Evolutionary conservation across 2,113 vertebrate genomes (phyloP).

Genomic region (Pampusana beccarii): DNA sequence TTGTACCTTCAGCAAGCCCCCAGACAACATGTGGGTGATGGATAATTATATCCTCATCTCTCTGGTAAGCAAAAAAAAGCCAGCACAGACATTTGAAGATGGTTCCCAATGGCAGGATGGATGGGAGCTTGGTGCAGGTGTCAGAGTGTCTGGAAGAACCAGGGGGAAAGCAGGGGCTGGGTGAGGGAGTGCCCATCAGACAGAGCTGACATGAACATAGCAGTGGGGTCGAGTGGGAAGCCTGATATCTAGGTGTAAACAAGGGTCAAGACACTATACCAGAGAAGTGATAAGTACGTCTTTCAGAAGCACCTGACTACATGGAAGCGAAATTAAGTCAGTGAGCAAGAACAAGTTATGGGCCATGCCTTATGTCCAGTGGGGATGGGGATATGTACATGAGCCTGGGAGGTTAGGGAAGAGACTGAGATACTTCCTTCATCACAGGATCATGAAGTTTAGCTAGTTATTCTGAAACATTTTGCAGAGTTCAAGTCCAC

Average conservation of each 20-base stretch:
- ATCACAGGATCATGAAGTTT: background rate
- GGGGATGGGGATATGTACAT: background rate
- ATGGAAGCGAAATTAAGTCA: background rate
- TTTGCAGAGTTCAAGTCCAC: background rate
- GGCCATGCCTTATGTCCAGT: background rate
- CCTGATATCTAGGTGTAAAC: background rate
- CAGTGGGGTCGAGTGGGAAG: background rate
- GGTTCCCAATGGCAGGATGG: accelerated
- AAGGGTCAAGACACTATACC: background rate
- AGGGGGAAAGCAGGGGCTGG: background rate
- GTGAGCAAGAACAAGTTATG: background rate
- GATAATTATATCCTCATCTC: background rate
- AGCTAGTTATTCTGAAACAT: background rate
- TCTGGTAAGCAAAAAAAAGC: background rate
- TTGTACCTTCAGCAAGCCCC: background rate
- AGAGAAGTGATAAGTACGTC: background rate
- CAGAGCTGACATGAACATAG: background rate
- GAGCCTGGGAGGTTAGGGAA: background rate
- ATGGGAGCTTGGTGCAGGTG: background rate
- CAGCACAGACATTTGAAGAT: background rate
- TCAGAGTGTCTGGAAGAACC: background rate
- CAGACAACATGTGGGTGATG: background rate
- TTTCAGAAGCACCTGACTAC: background rate
- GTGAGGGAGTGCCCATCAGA: background rate
- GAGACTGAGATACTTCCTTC: background rate